phyloP scores from a whole-genome alignment of 1,140 invertebrate species.

The Megathymus violae region DNA sequence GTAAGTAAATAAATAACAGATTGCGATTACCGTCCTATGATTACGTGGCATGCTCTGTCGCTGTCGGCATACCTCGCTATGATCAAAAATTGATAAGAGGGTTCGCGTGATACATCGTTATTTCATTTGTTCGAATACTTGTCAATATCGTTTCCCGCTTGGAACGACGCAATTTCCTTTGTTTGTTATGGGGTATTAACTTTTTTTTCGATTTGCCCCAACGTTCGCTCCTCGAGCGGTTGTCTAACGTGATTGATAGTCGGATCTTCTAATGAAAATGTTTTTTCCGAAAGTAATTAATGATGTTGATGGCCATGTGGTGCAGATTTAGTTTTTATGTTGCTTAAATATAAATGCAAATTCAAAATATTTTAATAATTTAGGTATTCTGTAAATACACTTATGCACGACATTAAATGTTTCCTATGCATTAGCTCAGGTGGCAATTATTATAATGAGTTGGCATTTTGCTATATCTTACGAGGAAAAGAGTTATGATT shows the following conservation, averaged over 20 bases:
- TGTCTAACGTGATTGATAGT: slow-evolving; percentile 35
- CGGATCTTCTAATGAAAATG: slow-evolving; percentile 24
- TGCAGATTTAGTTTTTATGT: slow-evolving; percentile 11
- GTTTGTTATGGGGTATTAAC: slow-evolving; percentile 34
- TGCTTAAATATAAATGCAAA: neutral
- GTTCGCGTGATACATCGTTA: slow-evolving; percentile 49
- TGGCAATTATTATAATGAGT: no score
- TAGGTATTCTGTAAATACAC: no score
- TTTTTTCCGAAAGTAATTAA: slow-evolving; percentile 29
- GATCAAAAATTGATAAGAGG: slow-evolving; percentile 34
- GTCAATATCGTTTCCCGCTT: slow-evolving; percentile 40
- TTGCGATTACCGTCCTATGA: neutral
- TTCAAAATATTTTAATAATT: no score
- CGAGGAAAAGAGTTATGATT: no score
- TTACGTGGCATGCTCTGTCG: neutral
- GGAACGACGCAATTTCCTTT: slow-evolving; percentile 26
- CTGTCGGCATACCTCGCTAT: neutral
- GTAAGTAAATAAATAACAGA: slow-evolving; percentile 18
- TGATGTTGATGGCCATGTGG: slow-evolving; percentile 25
- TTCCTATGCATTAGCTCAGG: no score
- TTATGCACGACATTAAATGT: no score
- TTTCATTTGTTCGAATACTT: slow-evolving; percentile 42
- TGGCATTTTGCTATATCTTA: no score
- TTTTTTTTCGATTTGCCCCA: slow-evolving; percentile 41
- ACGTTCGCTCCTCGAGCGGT: slow-evolving; percentile 14